phyloP scores from a whole-genome alignment of 2,888 invertebrate species.

The Elysia crispata region DNA sequence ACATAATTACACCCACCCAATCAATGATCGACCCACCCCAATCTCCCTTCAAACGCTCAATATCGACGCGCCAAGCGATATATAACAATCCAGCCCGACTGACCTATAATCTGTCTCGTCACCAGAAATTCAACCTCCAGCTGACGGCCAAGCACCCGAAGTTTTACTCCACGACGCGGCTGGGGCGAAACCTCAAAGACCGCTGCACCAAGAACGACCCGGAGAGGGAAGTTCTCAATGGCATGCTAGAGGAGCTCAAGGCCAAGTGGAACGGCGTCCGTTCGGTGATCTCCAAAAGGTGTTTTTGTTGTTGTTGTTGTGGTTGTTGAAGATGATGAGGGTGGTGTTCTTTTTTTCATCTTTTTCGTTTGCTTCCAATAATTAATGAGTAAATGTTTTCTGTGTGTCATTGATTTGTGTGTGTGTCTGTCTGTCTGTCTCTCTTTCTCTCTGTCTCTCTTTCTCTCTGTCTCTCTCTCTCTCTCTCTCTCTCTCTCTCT shows the following conservation, averaged over 20 bases:
- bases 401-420: too few species aligned
- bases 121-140: slow-evolving; percentile 75
- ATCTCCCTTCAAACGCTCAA: too few species aligned
- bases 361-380: too few species aligned
- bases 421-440: too few species aligned
- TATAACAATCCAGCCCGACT: neutral
- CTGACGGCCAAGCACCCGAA: slow-evolving; percentile 73
- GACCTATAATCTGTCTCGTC: neutral
- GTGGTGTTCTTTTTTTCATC: neutral
- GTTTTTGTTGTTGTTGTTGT: slow-evolving; percentile 38
- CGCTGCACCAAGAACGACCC: slow-evolving; percentile 75
- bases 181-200: slow-evolving; percentile 76
- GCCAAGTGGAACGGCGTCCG: slow-evolving; percentile 76
- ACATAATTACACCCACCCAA: too few species aligned
- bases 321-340: neutral
- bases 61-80: too few species aligned
- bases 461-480: too few species aligned
- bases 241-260: slow-evolving; percentile 76
- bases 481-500: too few species aligned
- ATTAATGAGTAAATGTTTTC: too few species aligned
- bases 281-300: slow-evolving; percentile 74
- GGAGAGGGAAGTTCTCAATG: slow-evolving; percentile 72
- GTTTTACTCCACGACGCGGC: slow-evolving; percentile 76
- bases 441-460: too few species aligned
- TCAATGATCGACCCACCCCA: too few species aligned